These are phyloP conservation scores for Rhynchomys soricoides DNA, from an alignment of 2,113 vertebrate species.

Conservation along the genomic window DNA sequence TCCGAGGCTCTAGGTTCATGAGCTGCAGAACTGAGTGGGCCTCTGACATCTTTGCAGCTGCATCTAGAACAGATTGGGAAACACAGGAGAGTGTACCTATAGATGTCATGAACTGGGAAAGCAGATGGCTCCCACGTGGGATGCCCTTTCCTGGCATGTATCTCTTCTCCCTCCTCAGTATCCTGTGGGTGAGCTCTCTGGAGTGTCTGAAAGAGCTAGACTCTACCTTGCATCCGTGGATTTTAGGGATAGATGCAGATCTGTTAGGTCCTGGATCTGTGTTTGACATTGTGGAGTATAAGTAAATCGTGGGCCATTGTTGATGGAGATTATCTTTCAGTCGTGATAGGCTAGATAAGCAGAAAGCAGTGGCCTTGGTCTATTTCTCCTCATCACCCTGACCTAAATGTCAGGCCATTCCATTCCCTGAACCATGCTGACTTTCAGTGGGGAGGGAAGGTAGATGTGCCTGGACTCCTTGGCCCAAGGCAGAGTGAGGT, in stretches of 20 bases:
- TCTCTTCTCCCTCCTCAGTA: no score
- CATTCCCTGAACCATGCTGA: fast-evolving
- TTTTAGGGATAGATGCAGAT: neutral
- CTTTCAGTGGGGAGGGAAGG: neutral
- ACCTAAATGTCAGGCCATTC: neutral
- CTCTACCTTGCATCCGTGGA: neutral
- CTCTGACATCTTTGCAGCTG: neutral
- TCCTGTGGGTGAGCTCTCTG: neutral
- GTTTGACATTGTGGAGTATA: neutral
- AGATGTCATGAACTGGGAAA: neutral
- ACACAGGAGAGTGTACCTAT: neutral
- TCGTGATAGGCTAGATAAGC: neutral
- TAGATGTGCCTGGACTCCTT: neutral
- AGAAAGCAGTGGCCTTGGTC: neutral
- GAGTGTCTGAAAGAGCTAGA: neutral
- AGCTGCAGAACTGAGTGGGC: neutral
- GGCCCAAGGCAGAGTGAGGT: neutral
- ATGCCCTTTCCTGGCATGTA: neutral
- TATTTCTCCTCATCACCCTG: neutral
- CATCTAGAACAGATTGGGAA: neutral
- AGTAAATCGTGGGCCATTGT: neutral
- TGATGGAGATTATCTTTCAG: neutral
- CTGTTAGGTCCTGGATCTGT: neutral
- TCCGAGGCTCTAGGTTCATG: neutral
- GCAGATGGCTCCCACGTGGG: neutral